A percentile compares a stretch with the other conserved stretches of the same genome.
These are phyloP conservation scores for Delichon dasypus DNA, from an alignment of 2,797 vertebrate genomes.

Conservation along the genomic window DNA sequence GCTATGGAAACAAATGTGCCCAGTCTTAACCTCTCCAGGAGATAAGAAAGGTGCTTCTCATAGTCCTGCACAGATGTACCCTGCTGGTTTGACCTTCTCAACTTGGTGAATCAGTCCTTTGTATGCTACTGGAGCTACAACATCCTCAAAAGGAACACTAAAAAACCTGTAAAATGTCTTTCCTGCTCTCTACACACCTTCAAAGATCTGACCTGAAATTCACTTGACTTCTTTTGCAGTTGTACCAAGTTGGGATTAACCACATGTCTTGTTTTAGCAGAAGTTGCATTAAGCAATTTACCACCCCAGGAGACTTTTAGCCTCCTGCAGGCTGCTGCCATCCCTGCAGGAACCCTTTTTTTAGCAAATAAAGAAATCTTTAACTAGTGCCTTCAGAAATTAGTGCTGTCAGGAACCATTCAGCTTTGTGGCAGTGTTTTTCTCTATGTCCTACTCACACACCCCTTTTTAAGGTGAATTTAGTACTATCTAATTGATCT, in stretches of 20 bases:
- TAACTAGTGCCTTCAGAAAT: not conserved
- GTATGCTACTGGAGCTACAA: not conserved
- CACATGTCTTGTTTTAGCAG: not conserved
- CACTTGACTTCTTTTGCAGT: not conserved
- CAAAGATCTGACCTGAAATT: accelerated
- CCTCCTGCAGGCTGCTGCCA: not conserved
- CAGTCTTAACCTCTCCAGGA: not conserved
- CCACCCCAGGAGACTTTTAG: not conserved
- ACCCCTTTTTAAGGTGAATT: not conserved
- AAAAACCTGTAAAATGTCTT: not conserved
- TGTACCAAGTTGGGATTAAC: not conserved
- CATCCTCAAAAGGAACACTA: not conserved
- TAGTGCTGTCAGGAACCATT: not conserved
- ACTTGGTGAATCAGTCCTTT: not conserved
- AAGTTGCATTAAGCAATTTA: not conserved
- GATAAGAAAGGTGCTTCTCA: not conserved
- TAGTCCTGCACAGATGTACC: not conserved
- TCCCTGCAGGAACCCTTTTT: not conserved
- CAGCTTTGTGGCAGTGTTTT: not conserved
- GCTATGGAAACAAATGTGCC: not conserved
- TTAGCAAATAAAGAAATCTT: not conserved
- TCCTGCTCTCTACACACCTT: not conserved
- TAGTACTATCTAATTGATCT: not conserved
- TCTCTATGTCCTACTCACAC: not conserved
- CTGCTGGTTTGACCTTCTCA: not conserved